Conservation (phyloP, 2,113 vertebrate species). For the Coreoperca whiteheadi region DNA sequence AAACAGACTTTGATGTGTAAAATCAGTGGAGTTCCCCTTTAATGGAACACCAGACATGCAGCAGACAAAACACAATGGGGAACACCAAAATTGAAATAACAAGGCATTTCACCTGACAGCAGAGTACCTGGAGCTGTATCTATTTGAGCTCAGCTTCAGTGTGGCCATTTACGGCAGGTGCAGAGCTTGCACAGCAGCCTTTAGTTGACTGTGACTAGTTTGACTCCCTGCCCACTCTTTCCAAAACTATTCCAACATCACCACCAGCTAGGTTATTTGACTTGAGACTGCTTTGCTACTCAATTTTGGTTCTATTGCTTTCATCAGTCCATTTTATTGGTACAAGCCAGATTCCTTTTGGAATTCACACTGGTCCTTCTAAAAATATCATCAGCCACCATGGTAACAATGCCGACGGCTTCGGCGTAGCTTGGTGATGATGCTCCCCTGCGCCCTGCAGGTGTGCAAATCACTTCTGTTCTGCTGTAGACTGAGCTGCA, state of each 20-base stretch:
- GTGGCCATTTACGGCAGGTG: conserved; percentile 30
- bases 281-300: conserved; percentile 44
- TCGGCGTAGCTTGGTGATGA: conserved; percentile 10
- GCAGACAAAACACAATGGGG: not conserved
- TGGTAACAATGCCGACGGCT: conserved; percentile 55
- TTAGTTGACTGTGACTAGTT: conserved; percentile 29
- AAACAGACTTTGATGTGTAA: conserved; percentile 3
- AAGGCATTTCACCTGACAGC: not conserved
- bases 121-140: conserved; percentile 11
- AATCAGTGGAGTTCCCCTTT: not conserved
- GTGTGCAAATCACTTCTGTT: conserved; percentile 59
- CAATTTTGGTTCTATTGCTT: conserved; percentile 36
- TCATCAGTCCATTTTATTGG: conserved; percentile 61
- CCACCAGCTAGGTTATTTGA: conserved; percentile 32
- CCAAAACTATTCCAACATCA: conserved; percentile 45
- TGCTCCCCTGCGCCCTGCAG: conserved; percentile 31
- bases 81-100: not conserved
- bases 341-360: conserved; percentile 49
- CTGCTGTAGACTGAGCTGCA: conserved; percentile 17
- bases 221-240: conserved; percentile 10
- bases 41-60: not conserved
- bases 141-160: conserved; percentile 8
- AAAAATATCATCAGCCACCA: conserved; percentile 53
- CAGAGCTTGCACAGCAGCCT: not conserved
- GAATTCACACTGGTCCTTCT: conserved; percentile 36